Percentiles rank a stretch among this genome's conserved stretches.
phyloP scores from a whole-genome alignment of 2,797 vertebrate genomes.

The Pipistrellus pipistrellus region DNA sequence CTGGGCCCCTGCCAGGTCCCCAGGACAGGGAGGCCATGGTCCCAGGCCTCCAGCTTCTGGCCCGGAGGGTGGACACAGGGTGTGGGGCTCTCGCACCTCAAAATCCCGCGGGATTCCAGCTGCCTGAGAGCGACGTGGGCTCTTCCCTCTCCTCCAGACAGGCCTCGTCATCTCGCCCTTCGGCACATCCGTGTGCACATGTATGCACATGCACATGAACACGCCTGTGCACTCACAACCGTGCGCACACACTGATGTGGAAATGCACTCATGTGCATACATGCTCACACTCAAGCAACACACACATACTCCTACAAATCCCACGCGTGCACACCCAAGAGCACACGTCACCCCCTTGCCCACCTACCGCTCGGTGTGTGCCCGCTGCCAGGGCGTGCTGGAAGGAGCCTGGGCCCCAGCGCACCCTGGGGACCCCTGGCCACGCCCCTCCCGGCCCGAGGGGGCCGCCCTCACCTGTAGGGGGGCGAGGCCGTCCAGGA shows the following conservation, averaged over 20 bases:
- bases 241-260: too few species aligned
- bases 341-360: neutral
- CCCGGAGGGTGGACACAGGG: neutral
- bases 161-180: neutral
- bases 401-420: neutral
- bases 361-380: fast-evolving
- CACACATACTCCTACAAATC: neutral
- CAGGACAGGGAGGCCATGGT: neutral
- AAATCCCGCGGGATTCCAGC: neutral
- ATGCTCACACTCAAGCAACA: neutral
- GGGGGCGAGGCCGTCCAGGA: constrained; percentile 90
- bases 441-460: fast-evolving
- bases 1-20: neutral
- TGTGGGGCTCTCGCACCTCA: fast-evolving
- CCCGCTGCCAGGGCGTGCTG: too few species aligned
- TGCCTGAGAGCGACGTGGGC: fast-evolving
- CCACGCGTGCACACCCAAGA: too few species aligned
- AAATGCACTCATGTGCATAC: neutral
- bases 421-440: neutral
- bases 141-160: neutral
- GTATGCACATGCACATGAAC: fast-evolving
- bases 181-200: neutral
- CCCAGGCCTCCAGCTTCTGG: neutral
- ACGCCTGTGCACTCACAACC: neutral
- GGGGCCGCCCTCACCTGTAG: constrained; percentile 87